Evolutionary conservation across 2,797 vertebrate species (phyloP).

Genomic region (Okamejei kenojei): DNA sequence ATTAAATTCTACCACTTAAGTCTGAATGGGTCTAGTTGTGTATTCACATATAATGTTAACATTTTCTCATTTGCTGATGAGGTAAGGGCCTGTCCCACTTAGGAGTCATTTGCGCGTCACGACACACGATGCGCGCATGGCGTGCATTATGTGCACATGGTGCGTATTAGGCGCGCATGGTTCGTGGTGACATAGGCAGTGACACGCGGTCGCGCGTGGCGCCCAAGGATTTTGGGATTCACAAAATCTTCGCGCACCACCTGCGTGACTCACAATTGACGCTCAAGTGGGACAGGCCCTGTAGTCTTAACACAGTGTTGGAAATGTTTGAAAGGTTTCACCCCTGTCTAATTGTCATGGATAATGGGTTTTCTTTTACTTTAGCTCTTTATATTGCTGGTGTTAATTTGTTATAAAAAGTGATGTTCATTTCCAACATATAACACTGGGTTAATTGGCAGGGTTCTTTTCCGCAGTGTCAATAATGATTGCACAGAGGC

Average conservation of each 20-base stretch:
- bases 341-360: background rate
- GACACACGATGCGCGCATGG: too few relatives aligned
- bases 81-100: too few relatives aligned
- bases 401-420: background rate
- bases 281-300: too few relatives aligned
- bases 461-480: background rate
- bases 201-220: too few relatives aligned
- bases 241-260: too few relatives aligned
- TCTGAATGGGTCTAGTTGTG: background rate
- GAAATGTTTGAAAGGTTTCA: background rate
- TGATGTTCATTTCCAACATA: background rate
- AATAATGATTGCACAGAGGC: background rate
- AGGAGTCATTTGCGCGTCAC: too few relatives aligned
- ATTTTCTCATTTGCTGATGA: background rate
- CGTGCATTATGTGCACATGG: too few relatives aligned
- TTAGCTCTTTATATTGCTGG: background rate
- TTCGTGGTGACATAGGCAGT: too few relatives aligned
- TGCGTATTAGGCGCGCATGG: too few relatives aligned
- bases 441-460: too few relatives aligned
- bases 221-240: too few relatives aligned
- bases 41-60: background rate
- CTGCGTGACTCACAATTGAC: too few relatives aligned
- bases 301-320: background rate
- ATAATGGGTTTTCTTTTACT: background rate
- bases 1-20: background rate